Base-by-base conservation (phyloP, 1,140 invertebrate genomes). In the Saxidomus purpurata region DNA sequence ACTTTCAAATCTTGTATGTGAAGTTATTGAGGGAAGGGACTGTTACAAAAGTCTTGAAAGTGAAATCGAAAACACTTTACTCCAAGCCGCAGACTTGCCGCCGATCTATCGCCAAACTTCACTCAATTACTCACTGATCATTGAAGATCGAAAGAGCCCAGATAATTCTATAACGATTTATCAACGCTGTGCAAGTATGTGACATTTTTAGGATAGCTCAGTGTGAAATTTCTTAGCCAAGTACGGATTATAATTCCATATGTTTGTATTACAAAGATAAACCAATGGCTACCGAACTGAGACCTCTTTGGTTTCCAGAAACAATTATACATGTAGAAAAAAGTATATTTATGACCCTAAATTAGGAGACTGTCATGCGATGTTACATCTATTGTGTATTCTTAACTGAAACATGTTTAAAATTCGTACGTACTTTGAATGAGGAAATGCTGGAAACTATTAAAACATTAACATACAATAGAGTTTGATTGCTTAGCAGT, bases 401-500 rank as follows among this genome's bases (percentile, higher is more conserved):
- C n/a, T n/a, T n/a, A n/a, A n/a, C n/a, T n/a, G n/a, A n/a, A n/a
- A n/a, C n/a, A n/a, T n/a, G n/a, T n/a, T n/a, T n/a, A n/a, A n/a
- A n/a, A n/a, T n/a, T n/a, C n/a, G n/a, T n/a, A n/a, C n/a, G n/a
- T n/a, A n/a, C n/a, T n/a, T n/a, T n/a, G n/a, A n/a, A n/a, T n/a
- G n/a, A n/a, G n/a, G n/a, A n/a, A n/a, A n/a, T n/a, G n/a, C n/a
- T n/a, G n/a, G n/a, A n/a, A n/a, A n/a, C n/a, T n/a, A n/a, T n/a
- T n/a, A 15, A 13, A 3, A 15, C 6, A 71, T 71, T 19, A 22
- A 43, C 22, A 40, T n/a, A n/a, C 67, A 71, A 38, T 71, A 28
- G 67, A 71, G 31, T 71, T 71, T 71, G 67, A 71, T 40, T 71
- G 67, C 31, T 3, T 71, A 71, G 31, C 67, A 38, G 67, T 71